Conservation (phyloP, 1,140 invertebrate genomes). For the Holotrichia oblita region DNA sequence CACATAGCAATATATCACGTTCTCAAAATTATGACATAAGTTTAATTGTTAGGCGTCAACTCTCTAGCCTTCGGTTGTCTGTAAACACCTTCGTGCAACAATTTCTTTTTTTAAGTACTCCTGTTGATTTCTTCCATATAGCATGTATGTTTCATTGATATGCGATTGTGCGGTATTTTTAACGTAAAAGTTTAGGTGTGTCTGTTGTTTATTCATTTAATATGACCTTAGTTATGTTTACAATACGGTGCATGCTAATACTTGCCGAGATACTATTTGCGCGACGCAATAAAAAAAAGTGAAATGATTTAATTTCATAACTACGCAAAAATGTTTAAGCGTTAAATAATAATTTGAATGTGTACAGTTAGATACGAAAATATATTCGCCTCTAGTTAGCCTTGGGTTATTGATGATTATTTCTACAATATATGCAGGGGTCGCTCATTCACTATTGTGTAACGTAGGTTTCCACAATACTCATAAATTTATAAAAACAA, state of each 20-base stretch:
- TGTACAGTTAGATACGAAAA: no score
- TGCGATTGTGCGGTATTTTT: conserved; percentile 6
- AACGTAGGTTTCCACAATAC: no score
- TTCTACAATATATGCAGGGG: no score
- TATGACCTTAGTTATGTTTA: neutral
- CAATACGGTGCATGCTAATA: neutral
- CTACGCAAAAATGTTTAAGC: no score
- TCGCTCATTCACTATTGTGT: no score
- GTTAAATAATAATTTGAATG: no score
- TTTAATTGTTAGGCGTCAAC: conserved; percentile 28
- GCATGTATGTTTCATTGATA: conserved; percentile 20
- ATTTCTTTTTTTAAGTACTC: no score
- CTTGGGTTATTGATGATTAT: no score
- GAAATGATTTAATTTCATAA: neutral
- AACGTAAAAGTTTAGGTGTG: neutral
- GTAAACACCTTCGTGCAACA: conserved; percentile 5
- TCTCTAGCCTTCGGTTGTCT: neutral
- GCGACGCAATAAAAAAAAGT: neutral
- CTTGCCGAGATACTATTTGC: neutral
- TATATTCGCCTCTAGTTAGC: no score
- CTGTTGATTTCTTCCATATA: no score
- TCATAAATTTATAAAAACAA: no score
- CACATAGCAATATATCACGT: neutral
- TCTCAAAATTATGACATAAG: conserved; percentile 24
- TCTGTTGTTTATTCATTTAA: neutral